phyloP scores from a whole-genome alignment of 92 coral and sea anemone species.

The Pocillopora grandis region DNA sequence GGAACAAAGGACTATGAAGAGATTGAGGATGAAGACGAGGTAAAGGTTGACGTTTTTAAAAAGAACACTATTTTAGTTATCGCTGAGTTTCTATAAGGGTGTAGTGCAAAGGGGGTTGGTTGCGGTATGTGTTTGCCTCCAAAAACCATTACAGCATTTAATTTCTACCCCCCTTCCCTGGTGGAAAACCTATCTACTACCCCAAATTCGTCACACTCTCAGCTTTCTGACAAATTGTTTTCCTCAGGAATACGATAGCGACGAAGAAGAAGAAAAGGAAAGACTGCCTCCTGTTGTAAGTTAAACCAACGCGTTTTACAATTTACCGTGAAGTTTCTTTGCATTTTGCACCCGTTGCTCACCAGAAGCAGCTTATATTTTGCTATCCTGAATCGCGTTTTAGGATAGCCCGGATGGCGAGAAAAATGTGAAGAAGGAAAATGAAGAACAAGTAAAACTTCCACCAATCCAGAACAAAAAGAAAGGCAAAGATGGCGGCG shows the following conservation, averaged over 20 bases:
- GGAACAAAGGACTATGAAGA: conserved; percentile 77
- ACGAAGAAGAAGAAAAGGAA: conserved; percentile 44
- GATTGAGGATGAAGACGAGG: conserved; percentile 47
- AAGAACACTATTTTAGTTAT: not conserved
- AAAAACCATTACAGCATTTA: no score
- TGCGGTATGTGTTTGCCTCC: no score
- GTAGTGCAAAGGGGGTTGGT: no score
- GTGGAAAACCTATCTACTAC: no score
- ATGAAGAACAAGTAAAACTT: conserved; percentile 73
- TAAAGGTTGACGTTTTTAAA: not conserved
- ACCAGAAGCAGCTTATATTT: not conserved
- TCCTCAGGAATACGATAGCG: conserved; percentile 37
- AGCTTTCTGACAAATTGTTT: no score
- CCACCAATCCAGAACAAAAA: conserved; percentile 82
- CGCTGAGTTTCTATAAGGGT: no score
- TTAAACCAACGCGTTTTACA: not conserved
- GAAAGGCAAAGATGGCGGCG: conserved; percentile 38
- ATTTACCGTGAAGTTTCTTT: not conserved
- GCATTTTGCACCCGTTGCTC: no score
- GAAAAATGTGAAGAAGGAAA: conserved; percentile 30
- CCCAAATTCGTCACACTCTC: no score
- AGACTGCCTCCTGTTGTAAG: conserved; percentile 61
- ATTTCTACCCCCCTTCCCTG: no score
- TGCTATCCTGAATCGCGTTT: not conserved
- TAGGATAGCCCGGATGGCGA: conserved; percentile 65